Evolutionary conservation across 2,797 vertebrate species (phyloP), one percentile per base, ranked within the genome.

Genomic region (Arctocebus calabarensis): DNA sequence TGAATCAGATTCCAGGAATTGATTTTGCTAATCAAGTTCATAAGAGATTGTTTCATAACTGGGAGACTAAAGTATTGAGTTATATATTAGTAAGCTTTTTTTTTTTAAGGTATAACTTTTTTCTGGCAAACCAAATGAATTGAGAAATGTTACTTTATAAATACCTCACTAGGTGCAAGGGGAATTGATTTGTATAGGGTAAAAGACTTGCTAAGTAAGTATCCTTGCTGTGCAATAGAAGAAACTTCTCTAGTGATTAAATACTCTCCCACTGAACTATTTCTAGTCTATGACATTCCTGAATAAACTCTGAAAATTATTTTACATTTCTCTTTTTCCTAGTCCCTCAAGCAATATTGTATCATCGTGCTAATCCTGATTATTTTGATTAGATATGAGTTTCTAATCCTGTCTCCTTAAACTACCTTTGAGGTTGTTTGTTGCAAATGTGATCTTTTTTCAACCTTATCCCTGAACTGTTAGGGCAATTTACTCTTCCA

Each of bases 41-140:
- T 89, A 78, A 93, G 84, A 86, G 22, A 77, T 86, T 95, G 22
- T 59, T 64, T 95, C 71, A 95, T 81, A 83, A 86, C 79, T 88
- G 37, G 64, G 34, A 66, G 82, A 3, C 78, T 81, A 34, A 74
- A 64, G 79, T 84, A 81, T 34, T 88, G 84, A 90, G 40, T 75
- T 84, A 29, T 2, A 94, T 55, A 48, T 81, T 82, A 73, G 5
- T 94, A 64, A 85, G 34, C 4, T 66, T 48, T 94, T 77, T 48
- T 32, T 43, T 83, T 88, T 27, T 79, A 14, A 85, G 8, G 10
- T 84, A 5, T 64, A 37, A 14, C 81, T 68, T 70, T 71, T 91
- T 74, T 11, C 11, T 83, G 32, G 25, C 88, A 90, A 48, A 74
- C 22, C 37, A 95, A 70, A 71, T 81, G 55, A 61, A n/a, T 79